A percentile compares a stretch with the other conserved stretches of the same genome.
phyloP scores from a whole-genome alignment of 64 coral and sea anemone species.

The Dendronephthya gigantea region DNA sequence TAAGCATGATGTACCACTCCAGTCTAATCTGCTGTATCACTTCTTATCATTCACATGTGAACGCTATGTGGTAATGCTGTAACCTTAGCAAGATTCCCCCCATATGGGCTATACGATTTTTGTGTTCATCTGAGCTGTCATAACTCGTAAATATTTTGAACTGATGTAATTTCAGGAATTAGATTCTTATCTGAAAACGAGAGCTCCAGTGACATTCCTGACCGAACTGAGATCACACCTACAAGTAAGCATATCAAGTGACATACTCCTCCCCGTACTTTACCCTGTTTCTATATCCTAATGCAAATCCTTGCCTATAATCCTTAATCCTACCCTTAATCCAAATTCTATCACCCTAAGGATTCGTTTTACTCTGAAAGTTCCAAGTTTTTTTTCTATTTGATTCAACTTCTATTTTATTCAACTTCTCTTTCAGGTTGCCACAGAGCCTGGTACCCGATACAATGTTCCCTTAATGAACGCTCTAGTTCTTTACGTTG shows the following conservation, averaged over 20 bases:
- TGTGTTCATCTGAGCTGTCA: not conserved
- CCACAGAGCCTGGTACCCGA: constrained; percentile 76
- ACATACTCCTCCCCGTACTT: too few species aligned
- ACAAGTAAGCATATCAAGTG: constrained; percentile 40
- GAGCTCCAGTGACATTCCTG: constrained; percentile 87
- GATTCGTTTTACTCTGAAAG: too few species aligned
- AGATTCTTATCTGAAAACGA: constrained; percentile 94
- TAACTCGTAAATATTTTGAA: not conserved
- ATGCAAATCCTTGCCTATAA: too few species aligned
- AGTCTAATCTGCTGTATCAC: not conserved
- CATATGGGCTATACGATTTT: not conserved
- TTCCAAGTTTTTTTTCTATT: too few species aligned
- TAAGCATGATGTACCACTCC: not conserved
- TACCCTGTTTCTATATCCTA: too few species aligned
- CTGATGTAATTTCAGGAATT: constrained; percentile 47
- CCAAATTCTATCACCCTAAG: too few species aligned
- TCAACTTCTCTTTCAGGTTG: constrained; percentile 39
- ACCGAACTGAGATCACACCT: constrained; percentile 81
- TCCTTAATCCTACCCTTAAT: too few species aligned
- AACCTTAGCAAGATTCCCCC: not conserved
- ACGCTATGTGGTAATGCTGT: not conserved
- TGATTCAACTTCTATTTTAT: not conserved
- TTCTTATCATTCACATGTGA: too few species aligned
- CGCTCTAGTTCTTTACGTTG: constrained; percentile 83
- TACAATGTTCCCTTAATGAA: constrained; percentile 98